Evolutionary conservation across 1,140 invertebrate genomes (phyloP), one percentile per base, ranked within the genome.

Genomic region (Ceratoteleas bidentatus): DNA sequence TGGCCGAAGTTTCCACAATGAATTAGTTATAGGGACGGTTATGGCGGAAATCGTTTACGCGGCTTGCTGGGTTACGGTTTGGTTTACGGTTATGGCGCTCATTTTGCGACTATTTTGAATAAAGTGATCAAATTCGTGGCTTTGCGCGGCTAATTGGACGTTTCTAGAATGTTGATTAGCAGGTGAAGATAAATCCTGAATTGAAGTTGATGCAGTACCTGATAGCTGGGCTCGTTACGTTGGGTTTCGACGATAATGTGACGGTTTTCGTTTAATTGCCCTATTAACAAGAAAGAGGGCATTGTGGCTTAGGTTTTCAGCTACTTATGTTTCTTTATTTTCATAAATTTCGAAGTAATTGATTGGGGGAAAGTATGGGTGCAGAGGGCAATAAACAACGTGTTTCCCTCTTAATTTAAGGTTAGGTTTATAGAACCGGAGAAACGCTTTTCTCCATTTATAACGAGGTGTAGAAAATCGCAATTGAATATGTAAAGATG

Each of bases 61-160:
- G n/a, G 10, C 2, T 15, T 14, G 60, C 58, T 65, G 40, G 45
- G 34, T 43, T 47, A 5, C 14, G 33, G 8, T 16, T 15, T 66
- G 70, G 49, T 78, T 78, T 79, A 72, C 58, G 53, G 9, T 66
- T 61, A 54, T 54, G n/a, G 47, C 13, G 7, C 60, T 13, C 47
- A 16, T 7, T 10, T 60, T 38, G n/a, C 57, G 11, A 61, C 40
- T 72, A 66, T 72, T 60, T 65, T 61, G 76, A 79, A 66, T 79
- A 50, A 54, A 78, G 75, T 54, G 60, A 72, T 72, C 76, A 72
- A 79, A 79, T 79, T 72, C 49, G 54, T 50, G 43, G 49, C 61
- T 60, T 65, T 66, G 13, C 47, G 16, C 40, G 65, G 66, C 60
- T 78, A 78, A 78, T 78, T 78, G 75, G 75, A 72, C 75, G 34